Evolutionary conservation across 2,113 vertebrate species (phyloP).

Genomic region (Spheniscus mendiculus): DNA sequence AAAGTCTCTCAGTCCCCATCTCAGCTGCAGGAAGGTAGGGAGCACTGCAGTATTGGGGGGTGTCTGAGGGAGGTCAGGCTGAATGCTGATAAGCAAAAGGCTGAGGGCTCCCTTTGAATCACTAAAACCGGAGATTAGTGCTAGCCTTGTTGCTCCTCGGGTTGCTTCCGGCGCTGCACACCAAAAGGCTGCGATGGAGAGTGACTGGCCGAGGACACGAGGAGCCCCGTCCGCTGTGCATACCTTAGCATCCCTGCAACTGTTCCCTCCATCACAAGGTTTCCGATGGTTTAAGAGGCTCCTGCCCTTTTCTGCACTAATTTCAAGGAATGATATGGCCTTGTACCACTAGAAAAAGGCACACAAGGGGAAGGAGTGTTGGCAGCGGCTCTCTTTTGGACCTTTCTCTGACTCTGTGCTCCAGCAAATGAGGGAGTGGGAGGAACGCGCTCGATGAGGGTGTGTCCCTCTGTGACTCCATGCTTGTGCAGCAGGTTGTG

Average conservation of each 20-base stretch:
- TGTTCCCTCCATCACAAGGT: fast-evolving
- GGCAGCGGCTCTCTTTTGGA: background rate
- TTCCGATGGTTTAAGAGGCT: background rate
- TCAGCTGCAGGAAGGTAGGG: background rate
- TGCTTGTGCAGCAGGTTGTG: background rate
- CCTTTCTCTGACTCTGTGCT: background rate
- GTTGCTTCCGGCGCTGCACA: background rate
- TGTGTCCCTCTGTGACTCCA: background rate
- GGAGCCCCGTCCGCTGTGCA: fast-evolving
- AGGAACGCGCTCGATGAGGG: fast-evolving
- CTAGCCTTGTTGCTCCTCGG: background rate
- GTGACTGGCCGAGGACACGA: fast-evolving
- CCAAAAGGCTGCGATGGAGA: background rate
- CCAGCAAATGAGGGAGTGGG: background rate
- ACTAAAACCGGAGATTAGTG: background rate
- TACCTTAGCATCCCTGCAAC: fast-evolving
- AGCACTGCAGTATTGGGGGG: background rate
- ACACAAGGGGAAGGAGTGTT: background rate
- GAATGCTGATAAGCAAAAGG: background rate
- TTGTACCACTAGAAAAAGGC: background rate
- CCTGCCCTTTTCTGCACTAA: background rate
- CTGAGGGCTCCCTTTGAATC: background rate
- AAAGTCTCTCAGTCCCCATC: background rate
- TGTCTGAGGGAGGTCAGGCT: background rate
- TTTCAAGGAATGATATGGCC: background rate